Percentiles rank a stretch among this genome's conserved stretches.
Conservation (phyloP, 2,797 vertebrate species). For the Malacoraja senta region DNA sequence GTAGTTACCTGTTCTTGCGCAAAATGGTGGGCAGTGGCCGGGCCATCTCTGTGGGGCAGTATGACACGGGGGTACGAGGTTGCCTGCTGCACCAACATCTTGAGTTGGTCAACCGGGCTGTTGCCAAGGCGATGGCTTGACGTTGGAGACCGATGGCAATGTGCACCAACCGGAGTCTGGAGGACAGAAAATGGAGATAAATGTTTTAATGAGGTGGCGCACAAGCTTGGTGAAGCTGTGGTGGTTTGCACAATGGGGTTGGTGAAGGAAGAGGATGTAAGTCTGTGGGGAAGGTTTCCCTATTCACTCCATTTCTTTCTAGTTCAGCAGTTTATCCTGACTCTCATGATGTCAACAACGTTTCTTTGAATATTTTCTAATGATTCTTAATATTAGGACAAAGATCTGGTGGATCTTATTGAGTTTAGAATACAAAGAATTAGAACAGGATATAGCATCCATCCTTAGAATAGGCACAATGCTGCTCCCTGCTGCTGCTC, state of each 20-base stretch:
- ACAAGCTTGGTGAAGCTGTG: not conserved
- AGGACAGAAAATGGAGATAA: conserved; percentile 25
- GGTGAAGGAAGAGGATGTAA: not conserved
- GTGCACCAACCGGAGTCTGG: conserved; percentile 24
- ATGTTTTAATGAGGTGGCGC: not conserved
- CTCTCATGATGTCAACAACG: not conserved
- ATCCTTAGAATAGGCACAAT: not conserved
- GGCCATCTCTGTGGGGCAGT: conserved; percentile 28
- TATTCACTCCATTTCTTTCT: not conserved
- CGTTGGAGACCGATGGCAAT: conserved; percentile 26
- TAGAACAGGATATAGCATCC: not conserved
- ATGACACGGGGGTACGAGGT: conserved; percentile 34
- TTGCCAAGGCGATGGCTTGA: conserved; percentile 1
- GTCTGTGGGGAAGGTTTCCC: not conserved
- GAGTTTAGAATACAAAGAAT: not conserved
- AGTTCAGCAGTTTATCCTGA: not conserved
- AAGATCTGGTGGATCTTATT: no score
- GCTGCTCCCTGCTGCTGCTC: not conserved
- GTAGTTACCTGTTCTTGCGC: conserved; percentile 26
- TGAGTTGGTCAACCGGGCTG: conserved; percentile 35
- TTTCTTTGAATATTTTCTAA: no score
- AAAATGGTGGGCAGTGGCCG: conserved; percentile 28
- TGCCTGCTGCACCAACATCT: conserved; percentile 36
- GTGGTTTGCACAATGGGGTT: not conserved
- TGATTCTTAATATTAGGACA: no score